These are phyloP conservation scores for Brachylomia viminalis DNA, from an alignment of 2,888 invertebrate genomes.

Conservation along the genomic window DNA sequence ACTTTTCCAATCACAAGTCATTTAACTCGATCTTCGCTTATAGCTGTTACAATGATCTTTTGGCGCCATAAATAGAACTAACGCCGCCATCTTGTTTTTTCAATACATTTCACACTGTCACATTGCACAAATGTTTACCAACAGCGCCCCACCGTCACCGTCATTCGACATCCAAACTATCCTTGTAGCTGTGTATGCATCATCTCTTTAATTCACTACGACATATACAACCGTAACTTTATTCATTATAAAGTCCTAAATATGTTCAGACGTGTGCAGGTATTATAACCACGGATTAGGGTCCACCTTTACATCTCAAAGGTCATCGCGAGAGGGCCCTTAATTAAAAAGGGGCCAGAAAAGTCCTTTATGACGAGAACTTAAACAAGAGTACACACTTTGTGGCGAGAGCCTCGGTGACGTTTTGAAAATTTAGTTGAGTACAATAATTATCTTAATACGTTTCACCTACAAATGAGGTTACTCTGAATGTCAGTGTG, in stretches of 20 bases:
- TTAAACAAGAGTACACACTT: constrained; percentile 61
- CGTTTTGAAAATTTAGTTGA: constrained; percentile 42
- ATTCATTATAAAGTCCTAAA: not conserved
- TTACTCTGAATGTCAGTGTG: constrained; percentile 17
- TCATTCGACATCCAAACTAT: too few species aligned
- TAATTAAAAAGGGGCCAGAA: constrained; percentile 69
- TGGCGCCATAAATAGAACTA: not conserved
- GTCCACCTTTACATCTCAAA: constrained; percentile 46
- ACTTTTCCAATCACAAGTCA: too few species aligned
- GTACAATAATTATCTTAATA: constrained; percentile 24
- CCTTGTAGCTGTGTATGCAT: too few species aligned
- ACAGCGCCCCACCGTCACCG: not conserved
- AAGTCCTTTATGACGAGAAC: constrained; percentile 63
- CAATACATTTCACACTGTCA: not conserved
- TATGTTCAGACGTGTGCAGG: constrained; percentile 14
- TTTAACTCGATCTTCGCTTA: not conserved
- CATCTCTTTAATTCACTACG: not conserved
- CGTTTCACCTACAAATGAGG: constrained; percentile 11
- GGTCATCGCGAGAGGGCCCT: constrained; percentile 45
- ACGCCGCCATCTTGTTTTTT: not conserved
- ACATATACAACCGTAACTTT: constrained; percentile 1
- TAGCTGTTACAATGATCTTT: not conserved
- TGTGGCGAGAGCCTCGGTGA: constrained; percentile 40
- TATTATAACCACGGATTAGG: constrained; percentile 28
- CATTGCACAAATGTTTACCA: not conserved